phyloP scores from a whole-genome alignment of 1,140 invertebrate species.

The Heliconius eleuchia region DNA sequence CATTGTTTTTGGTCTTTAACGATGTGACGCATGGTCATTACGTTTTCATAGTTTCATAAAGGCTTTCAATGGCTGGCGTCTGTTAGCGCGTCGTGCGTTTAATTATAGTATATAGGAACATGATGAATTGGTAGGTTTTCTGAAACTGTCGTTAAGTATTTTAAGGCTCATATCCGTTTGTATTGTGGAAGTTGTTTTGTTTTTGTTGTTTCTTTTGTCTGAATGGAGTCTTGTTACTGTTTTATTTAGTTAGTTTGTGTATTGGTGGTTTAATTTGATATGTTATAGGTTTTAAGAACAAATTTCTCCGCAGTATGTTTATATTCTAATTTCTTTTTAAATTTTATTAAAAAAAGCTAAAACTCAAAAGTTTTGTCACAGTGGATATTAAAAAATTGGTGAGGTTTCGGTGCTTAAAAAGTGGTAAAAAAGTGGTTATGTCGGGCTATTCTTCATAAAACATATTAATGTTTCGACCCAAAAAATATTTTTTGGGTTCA shows the following conservation, averaged over 20 bases:
- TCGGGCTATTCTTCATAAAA: too few species aligned
- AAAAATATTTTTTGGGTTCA: too few species aligned
- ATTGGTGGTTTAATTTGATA: not conserved
- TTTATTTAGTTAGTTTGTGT: not conserved
- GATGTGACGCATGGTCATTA: constrained; percentile 79
- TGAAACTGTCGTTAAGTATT: constrained; percentile 31
- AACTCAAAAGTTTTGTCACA: too few species aligned
- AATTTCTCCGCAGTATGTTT: too few species aligned
- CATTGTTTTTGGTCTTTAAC: constrained; percentile 80
- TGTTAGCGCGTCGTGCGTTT: constrained; percentile 66
- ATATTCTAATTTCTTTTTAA: too few species aligned
- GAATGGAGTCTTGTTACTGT: not conserved
- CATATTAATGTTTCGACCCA: too few species aligned
- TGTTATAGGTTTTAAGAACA: too few species aligned
- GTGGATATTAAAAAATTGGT: too few species aligned
- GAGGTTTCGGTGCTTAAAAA: too few species aligned
- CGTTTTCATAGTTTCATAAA: constrained; percentile 80
- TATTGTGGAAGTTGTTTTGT: constrained; percentile 24
- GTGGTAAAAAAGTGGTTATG: too few species aligned
- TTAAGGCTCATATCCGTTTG: constrained; percentile 21
- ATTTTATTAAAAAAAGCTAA: too few species aligned
- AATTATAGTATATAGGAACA: constrained; percentile 53
- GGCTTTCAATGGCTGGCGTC: constrained; percentile 62
- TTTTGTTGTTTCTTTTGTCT: not conserved
- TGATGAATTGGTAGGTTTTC: constrained; percentile 48